These are phyloP conservation scores for Calidris pygmaea DNA, from an alignment of 2,113 vertebrate genomes.

Conservation along the genomic window DNA sequence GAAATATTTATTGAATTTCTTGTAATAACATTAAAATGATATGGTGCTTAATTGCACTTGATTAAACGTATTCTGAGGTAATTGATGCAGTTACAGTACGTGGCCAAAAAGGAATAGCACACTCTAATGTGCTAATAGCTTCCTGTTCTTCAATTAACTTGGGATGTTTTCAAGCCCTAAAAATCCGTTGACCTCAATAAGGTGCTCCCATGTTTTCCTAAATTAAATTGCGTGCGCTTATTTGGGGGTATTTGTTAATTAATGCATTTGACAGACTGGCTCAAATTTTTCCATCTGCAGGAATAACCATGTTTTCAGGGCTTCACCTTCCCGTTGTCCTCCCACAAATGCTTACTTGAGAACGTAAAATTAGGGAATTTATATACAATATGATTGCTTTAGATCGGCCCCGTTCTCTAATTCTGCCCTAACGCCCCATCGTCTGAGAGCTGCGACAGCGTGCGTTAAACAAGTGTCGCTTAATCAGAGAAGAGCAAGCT, in stretches of 20 bases:
- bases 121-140: constrained; percentile 37
- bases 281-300: background rate
- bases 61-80: constrained; percentile 57
- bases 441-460: background rate
- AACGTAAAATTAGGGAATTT: background rate
- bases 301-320: background rate
- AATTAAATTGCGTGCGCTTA: background rate
- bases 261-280: background rate
- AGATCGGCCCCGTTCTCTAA: background rate
- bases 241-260: constrained; percentile 33
- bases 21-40: constrained; percentile 34
- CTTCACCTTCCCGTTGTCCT: background rate
- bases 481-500: background rate
- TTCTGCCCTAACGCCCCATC: background rate
- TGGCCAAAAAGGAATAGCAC: background rate
- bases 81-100: constrained; percentile 35
- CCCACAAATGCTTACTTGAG: background rate
- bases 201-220: background rate
- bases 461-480: background rate
- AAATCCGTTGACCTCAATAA: constrained; percentile 31
- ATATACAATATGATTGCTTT: background rate
- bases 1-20: constrained; percentile 58
- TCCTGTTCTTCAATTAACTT: constrained; percentile 55
- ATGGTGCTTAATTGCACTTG: constrained; percentile 51
- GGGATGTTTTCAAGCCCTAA: constrained; percentile 21